phyloP scores from a whole-genome alignment of 2,888 invertebrate genomes.

The Drosophila dives region DNA sequence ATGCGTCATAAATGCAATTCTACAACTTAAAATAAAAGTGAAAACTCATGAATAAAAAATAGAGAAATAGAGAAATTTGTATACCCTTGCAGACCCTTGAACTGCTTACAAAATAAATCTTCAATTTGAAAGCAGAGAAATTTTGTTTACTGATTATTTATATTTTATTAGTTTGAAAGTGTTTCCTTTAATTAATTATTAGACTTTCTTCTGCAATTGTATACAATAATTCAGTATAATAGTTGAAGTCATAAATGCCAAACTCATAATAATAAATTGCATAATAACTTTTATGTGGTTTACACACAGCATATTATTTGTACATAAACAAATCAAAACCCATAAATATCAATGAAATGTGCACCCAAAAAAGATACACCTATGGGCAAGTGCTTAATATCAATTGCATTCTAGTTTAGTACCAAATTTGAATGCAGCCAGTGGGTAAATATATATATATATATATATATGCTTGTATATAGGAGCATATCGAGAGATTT shows the following conservation, averaged over 20 bases:
- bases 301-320: not conserved
- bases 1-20: constrained; percentile 11
- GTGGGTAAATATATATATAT: not conserved
- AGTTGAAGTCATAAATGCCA: constrained; percentile 2
- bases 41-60: not conserved
- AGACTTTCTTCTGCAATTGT: not conserved
- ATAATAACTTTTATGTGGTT: not conserved
- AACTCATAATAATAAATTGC: constrained; percentile 6
- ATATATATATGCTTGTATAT: not conserved
- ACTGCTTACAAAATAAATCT: not conserved
- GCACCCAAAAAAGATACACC: not conserved
- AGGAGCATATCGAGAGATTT: constrained; percentile 10
- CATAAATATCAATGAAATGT: constrained; percentile 18
- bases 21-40: not conserved
- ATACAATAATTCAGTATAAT: not conserved
- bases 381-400: constrained; percentile 25
- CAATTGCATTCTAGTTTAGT: constrained; percentile 20
- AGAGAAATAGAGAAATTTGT: not conserved
- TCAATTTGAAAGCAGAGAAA: not conserved
- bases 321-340: not conserved
- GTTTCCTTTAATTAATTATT: not conserved
- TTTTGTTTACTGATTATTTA: not conserved
- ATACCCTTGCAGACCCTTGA: constrained; percentile 1
- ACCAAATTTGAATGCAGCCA: constrained; percentile 12
- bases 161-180: not conserved